Evolutionary conservation across 2,113 vertebrate species (phyloP), one percentile per base, ranked within the genome.

Genomic region (Arvicanthis niloticus): DNA sequence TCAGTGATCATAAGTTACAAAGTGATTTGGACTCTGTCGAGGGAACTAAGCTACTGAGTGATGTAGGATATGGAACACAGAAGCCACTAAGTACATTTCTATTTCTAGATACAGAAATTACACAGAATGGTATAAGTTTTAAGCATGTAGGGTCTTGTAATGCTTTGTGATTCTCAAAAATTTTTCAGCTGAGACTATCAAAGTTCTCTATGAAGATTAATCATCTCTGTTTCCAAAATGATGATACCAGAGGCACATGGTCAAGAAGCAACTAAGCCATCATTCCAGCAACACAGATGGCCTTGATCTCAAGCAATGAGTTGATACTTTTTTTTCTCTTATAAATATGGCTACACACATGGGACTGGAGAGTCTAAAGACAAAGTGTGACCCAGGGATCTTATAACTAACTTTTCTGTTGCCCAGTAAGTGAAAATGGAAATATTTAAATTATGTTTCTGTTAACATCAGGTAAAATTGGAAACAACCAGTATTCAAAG

Each of bases 161-260:
- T 85, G 34, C 70, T 72, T 81, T 84, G 9, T 31, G n/a, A 58
- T 88, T 77, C 48, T 96, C 81, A 77, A 77, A 88, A 40, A 10
- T 9, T 17, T 86, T 96, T 87, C 72, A 77, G 51, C 72, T 78
- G 48, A 93, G 58, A 58, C n/a, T 88, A 37, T 88, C 53, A 65
- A 93, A 86, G 13, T 13, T 96, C 72, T 96, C 53, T 58, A 5
- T 56, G 80, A 75, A 82, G 62, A 96, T 65, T 48, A 87, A 75
- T 88, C 37, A 73, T 91, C 82, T 96, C 78, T 73, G n/a, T 15
- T 29, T 95, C 21, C 5, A 24, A 84, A 93, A 89, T 31, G 22
- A 65, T 84, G 34, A 16, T 78, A 60, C 87, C 62, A 87, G 86
- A 91, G 87, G 68, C 73, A 96, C 76, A 89, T 40, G 2, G n/a